Evolutionary conservation across 2,797 vertebrate genomes (phyloP).

Genomic region (Hybognathus amarus): DNA sequence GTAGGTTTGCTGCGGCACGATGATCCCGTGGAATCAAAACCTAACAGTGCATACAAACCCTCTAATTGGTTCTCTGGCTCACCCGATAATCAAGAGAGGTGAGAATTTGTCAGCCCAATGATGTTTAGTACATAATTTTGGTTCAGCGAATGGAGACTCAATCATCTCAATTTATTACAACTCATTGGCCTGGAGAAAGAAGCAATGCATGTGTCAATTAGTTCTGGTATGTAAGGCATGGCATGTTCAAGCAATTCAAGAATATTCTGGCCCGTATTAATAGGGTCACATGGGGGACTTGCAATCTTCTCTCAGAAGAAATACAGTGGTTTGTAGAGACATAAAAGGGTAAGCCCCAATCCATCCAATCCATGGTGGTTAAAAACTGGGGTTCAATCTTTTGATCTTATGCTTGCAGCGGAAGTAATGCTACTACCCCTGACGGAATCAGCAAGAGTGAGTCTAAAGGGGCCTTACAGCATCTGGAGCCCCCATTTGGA

Average conservation of each 20-base stretch:
- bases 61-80: conserved; percentile 69
- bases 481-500: conserved; percentile 77
- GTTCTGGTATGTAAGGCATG: conserved; percentile 2
- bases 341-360: conserved; percentile 1
- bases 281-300: neutral
- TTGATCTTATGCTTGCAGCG: conserved; percentile 78
- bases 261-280: neutral
- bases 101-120: conserved; percentile 45
- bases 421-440: conserved; percentile 71
- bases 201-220: neutral
- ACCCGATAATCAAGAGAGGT: conserved; percentile 66
- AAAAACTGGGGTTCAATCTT: conserved; percentile 52
- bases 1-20: conserved; percentile 80
- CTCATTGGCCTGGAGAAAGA: neutral
- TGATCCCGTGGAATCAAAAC: conserved; percentile 33
- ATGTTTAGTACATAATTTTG: neutral
- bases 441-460: conserved; percentile 49
- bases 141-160: neutral
- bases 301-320: neutral
- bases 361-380: neutral
- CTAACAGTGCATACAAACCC: conserved; percentile 58
- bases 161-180: neutral
- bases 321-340: neutral
- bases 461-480: conserved; percentile 64
- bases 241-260: neutral